phyloP scores from a whole-genome alignment of 2,113 vertebrate species.

The Isichthys henryi region DNA sequence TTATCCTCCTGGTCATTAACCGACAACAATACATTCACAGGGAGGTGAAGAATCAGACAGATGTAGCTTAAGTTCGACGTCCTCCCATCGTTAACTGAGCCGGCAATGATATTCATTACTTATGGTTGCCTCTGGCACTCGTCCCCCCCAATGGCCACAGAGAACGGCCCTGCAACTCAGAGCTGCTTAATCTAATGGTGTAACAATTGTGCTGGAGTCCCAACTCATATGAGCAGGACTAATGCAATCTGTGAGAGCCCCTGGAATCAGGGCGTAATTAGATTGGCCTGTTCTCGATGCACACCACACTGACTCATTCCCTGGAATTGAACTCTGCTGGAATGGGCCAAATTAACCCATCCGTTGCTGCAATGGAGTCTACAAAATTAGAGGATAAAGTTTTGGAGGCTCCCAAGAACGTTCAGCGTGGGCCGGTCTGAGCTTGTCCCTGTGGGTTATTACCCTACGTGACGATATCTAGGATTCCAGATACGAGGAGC shows the following conservation, averaged over 20 bases:
- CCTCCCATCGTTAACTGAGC: conserved; percentile 15
- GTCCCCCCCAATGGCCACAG: conserved; percentile 21
- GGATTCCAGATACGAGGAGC: neutral
- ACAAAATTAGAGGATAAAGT: neutral
- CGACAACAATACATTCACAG: neutral
- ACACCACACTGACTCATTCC: conserved; percentile 33
- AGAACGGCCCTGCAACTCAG: conserved; percentile 23
- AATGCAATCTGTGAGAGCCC: conserved; percentile 38
- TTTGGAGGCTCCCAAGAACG: neutral
- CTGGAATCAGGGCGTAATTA: conserved; percentile 41
- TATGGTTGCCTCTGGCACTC: conserved; percentile 25
- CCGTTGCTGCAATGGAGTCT: neutral
- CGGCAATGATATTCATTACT: conserved; percentile 26
- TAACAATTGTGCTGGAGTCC: conserved; percentile 22
- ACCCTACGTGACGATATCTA: neutral
- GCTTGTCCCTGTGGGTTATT: neutral
- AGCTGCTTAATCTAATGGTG: conserved; percentile 35
- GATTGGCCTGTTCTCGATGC: conserved; percentile 37
- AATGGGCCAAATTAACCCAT: conserved; percentile 30
- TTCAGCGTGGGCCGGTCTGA: neutral
- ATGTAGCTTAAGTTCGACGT: conserved; percentile 11
- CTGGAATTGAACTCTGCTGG: conserved; percentile 30
- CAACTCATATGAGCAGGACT: conserved; percentile 30
- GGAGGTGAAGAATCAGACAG: conserved; percentile 5
- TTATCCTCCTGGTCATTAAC: neutral